Conservation (phyloP, 2,888 invertebrate genomes). For the Aphodius granarius region DNA sequence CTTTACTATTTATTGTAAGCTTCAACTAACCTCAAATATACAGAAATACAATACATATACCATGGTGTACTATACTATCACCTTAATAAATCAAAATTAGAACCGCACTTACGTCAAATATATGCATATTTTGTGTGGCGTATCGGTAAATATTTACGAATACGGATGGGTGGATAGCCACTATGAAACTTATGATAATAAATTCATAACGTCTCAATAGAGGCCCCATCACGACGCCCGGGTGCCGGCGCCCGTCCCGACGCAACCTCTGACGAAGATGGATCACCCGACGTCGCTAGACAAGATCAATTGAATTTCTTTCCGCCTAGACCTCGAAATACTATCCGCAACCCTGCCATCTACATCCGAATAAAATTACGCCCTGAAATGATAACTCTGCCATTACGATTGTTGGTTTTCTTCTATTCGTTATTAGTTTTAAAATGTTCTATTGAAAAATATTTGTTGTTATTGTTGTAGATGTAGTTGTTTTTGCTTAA, state of each 20-base stretch:
- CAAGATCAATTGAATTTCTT: slow-evolving; percentile 63
- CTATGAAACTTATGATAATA: slow-evolving; percentile 44
- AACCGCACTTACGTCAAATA: background rate
- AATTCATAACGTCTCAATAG: slow-evolving; percentile 51
- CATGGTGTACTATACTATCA: too few relatives aligned
- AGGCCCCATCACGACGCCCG: slow-evolving; percentile 44
- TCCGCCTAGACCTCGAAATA: slow-evolving; percentile 47
- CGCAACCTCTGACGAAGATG: slow-evolving; percentile 57
- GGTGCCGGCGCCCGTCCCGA: slow-evolving; percentile 46
- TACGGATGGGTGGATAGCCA: slow-evolving; percentile 24
- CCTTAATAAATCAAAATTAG: background rate
- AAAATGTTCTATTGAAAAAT: too few relatives aligned
- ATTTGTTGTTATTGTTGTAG: too few relatives aligned
- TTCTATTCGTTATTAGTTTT: background rate
- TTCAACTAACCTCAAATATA: too few relatives aligned
- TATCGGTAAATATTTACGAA: slow-evolving; percentile 39
- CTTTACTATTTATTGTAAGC: too few relatives aligned
- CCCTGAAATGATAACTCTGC: background rate
- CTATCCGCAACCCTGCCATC: slow-evolving; percentile 31
- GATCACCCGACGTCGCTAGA: slow-evolving; percentile 57
- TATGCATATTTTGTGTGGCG: slow-evolving; percentile 18
- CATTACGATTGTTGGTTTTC: background rate
- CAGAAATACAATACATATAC: too few relatives aligned
- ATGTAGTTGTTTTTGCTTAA: background rate
- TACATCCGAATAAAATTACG: slow-evolving; percentile 39